Evolutionary conservation across 2,113 vertebrate genomes (phyloP), one percentile per base, ranked within the genome.

Genomic region (Gnathonemus echidnorhynchus): DNA sequence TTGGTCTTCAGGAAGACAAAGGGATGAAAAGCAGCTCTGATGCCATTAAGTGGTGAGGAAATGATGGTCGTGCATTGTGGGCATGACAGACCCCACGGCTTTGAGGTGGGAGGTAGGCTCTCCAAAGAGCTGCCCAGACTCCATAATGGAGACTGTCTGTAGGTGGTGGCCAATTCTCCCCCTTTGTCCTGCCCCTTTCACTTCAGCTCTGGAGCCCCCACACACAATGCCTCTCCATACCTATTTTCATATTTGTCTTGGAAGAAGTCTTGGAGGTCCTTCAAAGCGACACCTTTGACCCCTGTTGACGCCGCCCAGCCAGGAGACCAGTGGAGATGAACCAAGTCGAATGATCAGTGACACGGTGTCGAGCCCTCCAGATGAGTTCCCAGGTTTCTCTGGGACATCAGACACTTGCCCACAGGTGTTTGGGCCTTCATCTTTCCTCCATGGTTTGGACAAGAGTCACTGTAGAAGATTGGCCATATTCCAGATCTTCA

Each of bases 31-130:
- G 93, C 92, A 95, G 96, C 94, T 95, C 94, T 93, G 95, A 97
- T 96, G 92, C 95, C 95, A 95, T 96, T 96, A 97, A 96, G 97
- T 94, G 95, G 94, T 95, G 95, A 97, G 96, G 97, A 97, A 97
- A 96, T 96, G 95, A 96, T 94, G 95, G 93, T 95, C 95, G 92
- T 95, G 96, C 96, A 96, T 96, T 95, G 95, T 96, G 96, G 95
- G 95, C 95, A 94, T 95, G 95, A 95, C 94, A 94, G 96, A 95
- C 96, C 95, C 94, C 96, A 94, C 94, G 94, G 95, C 94, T 94
- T 94, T 94, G 95, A 95, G 95, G 93, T 96, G 94, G 95, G 95
- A 97, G 95, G 94, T 94, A 95, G 94, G 94, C 92, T 93, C 94
- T 94, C 94, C 95, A 95, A 95, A 94, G 93, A 92, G 90, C 93